These are phyloP conservation scores for Scrobipalpa costella DNA, from an alignment of 2,888 invertebrate species.

Conservation along the genomic window DNA sequence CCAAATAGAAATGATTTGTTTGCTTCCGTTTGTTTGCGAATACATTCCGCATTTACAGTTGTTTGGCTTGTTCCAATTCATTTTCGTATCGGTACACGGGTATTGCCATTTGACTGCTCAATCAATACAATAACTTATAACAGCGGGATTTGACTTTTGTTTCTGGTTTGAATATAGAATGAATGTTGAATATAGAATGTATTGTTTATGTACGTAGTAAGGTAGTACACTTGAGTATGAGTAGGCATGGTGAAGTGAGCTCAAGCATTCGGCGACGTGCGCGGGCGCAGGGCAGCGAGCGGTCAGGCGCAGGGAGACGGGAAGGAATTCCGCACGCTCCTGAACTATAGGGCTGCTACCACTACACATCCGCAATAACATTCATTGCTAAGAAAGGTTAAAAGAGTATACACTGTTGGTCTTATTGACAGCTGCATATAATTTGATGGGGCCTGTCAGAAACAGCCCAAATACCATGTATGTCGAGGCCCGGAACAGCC, in stretches of 20 bases:
- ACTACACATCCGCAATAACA: too few species aligned
- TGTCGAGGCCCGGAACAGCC: not conserved
- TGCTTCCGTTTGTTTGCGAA: not conserved
- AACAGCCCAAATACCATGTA: too few species aligned
- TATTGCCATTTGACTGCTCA: not conserved
- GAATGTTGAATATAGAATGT: too few species aligned
- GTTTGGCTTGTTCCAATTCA: conserved; percentile 8
- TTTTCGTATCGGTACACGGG: conserved; percentile 1
- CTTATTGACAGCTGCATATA: too few species aligned
- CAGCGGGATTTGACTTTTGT: not conserved
- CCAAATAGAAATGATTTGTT: conserved; percentile 13
- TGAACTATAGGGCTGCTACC: not conserved
- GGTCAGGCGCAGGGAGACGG: conserved; percentile 5
- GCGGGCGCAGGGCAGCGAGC: too few species aligned
- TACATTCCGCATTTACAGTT: conserved; percentile 9
- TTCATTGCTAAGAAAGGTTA: too few species aligned
- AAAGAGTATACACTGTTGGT: not conserved
- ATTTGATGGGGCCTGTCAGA: too few species aligned
- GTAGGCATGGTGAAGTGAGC: too few species aligned
- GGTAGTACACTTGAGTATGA: not conserved
- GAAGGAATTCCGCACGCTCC: conserved; percentile 12
- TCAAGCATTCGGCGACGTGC: not conserved
- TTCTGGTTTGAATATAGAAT: too few species aligned
- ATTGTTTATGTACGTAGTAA: too few species aligned
- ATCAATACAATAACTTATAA: too few species aligned